Conservation (phyloP, 2,797 vertebrate genomes). For the Carapus acus region DNA sequence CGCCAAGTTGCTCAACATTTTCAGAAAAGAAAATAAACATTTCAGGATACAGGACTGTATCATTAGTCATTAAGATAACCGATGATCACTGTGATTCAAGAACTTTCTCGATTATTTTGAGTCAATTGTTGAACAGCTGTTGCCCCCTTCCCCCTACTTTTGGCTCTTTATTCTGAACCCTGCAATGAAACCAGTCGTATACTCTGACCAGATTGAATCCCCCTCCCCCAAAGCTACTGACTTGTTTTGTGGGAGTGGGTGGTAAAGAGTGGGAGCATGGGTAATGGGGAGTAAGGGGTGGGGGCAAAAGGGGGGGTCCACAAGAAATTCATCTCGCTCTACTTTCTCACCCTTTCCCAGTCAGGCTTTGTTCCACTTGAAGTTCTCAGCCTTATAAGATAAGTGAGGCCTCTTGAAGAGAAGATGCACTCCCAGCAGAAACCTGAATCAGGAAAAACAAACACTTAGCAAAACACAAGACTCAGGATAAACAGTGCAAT, state of each 20-base stretch:
- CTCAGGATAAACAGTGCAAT: no score
- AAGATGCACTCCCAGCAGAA: constrained; percentile 33
- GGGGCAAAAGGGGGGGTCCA: constrained; percentile 37
- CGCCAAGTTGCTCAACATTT: not conserved
- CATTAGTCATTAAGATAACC: not conserved
- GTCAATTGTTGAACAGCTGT: constrained; percentile 65
- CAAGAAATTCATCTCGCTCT: constrained; percentile 64
- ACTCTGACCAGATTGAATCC: constrained; percentile 64
- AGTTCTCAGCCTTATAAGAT: constrained; percentile 51
- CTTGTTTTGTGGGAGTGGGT: constrained; percentile 67
- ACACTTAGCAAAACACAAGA: not conserved
- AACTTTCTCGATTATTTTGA: constrained; percentile 56
- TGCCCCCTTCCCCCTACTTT: constrained; percentile 55
- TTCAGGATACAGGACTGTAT: not conserved
- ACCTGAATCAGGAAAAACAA: constrained; percentile 36
- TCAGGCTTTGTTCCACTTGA: constrained; percentile 65
- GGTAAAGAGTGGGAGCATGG: no score
- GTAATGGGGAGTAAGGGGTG: constrained; percentile 57
- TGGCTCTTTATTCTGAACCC: constrained; percentile 58
- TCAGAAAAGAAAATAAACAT: constrained; percentile 15
- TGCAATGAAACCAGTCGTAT: constrained; percentile 69
- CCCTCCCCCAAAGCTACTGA: constrained; percentile 72
- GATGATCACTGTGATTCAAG: constrained; percentile 18
- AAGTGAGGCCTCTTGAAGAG: constrained; percentile 45
- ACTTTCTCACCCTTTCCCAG: constrained; percentile 65